Evolutionary conservation across 2,888 invertebrate species (phyloP).

Genomic region (Euplexia lucipara): DNA sequence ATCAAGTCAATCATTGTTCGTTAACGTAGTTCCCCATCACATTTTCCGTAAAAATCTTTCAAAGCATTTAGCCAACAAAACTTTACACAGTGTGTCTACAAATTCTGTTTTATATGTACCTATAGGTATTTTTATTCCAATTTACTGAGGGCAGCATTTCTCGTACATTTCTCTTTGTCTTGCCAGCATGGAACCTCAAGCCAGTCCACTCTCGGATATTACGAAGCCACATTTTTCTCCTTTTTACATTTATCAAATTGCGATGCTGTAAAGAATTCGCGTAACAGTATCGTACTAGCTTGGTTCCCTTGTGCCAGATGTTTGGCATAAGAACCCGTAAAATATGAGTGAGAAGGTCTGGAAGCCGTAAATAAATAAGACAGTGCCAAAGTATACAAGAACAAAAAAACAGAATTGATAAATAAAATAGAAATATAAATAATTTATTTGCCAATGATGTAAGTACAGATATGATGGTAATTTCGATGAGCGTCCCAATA

Average conservation of each 20-base stretch:
- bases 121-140: slow-evolving; percentile 25
- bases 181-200: slow-evolving; percentile 15
- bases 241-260: slow-evolving; percentile 55
- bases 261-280: slow-evolving; percentile 9
- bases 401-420: too few species aligned
- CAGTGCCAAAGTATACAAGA: too few species aligned
- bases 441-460: too few species aligned
- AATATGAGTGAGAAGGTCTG: not conserved
- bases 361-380: not conserved
- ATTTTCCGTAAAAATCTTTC: too few species aligned
- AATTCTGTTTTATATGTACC: not conserved
- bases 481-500: too few species aligned
- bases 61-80: too few species aligned
- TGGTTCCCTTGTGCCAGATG: slow-evolving; percentile 22
- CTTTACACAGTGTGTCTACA: not conserved
- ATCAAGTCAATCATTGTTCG: too few species aligned
- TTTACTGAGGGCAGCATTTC: slow-evolving; percentile 33
- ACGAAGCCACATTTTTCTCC: slow-evolving; percentile 44
- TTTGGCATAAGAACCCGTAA: slow-evolving; percentile 17
- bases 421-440: too few species aligned
- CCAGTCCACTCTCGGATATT: slow-evolving; percentile 50
- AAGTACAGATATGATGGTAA: too few species aligned
- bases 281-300: slow-evolving; percentile 1
- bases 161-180: slow-evolving; percentile 49
- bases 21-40: too few species aligned